These are phyloP conservation scores for Brachionus rubens DNA, from an alignment of 1,140 invertebrate genomes.

Conservation along the genomic window DNA sequence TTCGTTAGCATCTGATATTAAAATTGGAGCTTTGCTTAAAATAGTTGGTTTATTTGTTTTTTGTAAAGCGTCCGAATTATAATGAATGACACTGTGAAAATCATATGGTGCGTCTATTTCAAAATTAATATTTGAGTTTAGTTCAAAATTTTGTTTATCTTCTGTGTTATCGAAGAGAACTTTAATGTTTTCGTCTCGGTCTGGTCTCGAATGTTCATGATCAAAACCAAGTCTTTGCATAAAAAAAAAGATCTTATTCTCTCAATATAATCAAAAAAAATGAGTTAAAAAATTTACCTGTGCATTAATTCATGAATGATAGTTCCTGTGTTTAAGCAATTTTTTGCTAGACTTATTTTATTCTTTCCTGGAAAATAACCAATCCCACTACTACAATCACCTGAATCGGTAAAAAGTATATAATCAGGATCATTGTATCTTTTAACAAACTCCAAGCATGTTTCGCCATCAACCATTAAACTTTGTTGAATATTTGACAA, in stretches of 20 bases:
- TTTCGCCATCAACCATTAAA: not conserved
- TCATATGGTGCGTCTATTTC: constrained; percentile 22
- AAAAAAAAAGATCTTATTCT: not conserved
- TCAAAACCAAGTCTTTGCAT: constrained; percentile 52
- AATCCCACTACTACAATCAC: constrained; percentile 37
- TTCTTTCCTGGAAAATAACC: constrained; percentile 34
- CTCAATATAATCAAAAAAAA: too few species aligned
- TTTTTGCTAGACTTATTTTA: constrained; percentile 3
- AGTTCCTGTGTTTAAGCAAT: constrained; percentile 5
- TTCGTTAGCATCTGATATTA: constrained; percentile 13
- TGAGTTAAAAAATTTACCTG: not conserved
- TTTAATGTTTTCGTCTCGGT: constrained; percentile 56
- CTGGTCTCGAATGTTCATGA: constrained; percentile 59
- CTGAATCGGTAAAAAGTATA: constrained; percentile 18
- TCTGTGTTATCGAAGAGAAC: constrained; percentile 52
- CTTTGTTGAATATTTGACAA: not conserved
- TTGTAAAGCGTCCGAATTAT: constrained; percentile 29
- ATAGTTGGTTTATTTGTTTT: not conserved
- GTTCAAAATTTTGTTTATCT: constrained; percentile 44
- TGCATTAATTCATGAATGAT: constrained; percentile 35
- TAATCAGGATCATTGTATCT: not conserved
- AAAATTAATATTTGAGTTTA: not conserved
- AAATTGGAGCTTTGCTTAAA: constrained; percentile 15
- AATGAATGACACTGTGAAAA: constrained; percentile 36
- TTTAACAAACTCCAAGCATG: constrained; percentile 19